These are phyloP conservation scores for Eutolmus rufibarbis DNA, from an alignment of 2,888 invertebrate genomes.

Conservation along the genomic window DNA sequence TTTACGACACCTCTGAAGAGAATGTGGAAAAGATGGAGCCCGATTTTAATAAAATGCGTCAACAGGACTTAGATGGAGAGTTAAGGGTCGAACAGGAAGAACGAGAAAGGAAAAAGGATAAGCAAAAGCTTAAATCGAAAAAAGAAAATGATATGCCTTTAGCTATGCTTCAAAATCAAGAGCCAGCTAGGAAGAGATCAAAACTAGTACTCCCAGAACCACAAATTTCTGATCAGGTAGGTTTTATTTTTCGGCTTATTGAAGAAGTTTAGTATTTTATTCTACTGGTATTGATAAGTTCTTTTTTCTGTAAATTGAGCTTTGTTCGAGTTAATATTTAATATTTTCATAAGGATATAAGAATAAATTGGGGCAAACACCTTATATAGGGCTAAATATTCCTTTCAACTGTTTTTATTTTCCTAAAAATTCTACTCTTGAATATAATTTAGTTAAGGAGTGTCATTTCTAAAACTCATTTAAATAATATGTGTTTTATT, in stretches of 20 bases:
- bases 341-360: too few species aligned
- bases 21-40: conserved; percentile 86
- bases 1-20: conserved; percentile 94
- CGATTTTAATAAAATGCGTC: conserved; percentile 87
- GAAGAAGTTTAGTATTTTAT: neutral
- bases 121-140: conserved; percentile 91
- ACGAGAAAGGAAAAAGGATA: conserved; percentile 92
- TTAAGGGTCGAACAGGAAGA: conserved; percentile 90
- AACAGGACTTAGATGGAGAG: conserved; percentile 94
- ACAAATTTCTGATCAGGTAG: conserved; percentile 89
- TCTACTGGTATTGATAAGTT: too few species aligned
- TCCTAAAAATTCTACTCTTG: too few species aligned
- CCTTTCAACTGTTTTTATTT: too few species aligned
- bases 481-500: neutral
- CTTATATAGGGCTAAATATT: too few species aligned
- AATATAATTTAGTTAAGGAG: too few species aligned
- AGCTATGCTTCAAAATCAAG: conserved; percentile 85
- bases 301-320: too few species aligned
- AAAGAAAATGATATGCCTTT: conserved; percentile 96
- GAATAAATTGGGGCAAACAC: too few species aligned
- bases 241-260: neutral
- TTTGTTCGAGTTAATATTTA: too few species aligned
- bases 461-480: too few species aligned
- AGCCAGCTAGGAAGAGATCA: conserved; percentile 90
- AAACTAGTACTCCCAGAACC: conserved; percentile 96